These are phyloP conservation scores for Bhutanitis thaidina DNA, from an alignment of 2,888 invertebrate species.

Conservation along the genomic window DNA sequence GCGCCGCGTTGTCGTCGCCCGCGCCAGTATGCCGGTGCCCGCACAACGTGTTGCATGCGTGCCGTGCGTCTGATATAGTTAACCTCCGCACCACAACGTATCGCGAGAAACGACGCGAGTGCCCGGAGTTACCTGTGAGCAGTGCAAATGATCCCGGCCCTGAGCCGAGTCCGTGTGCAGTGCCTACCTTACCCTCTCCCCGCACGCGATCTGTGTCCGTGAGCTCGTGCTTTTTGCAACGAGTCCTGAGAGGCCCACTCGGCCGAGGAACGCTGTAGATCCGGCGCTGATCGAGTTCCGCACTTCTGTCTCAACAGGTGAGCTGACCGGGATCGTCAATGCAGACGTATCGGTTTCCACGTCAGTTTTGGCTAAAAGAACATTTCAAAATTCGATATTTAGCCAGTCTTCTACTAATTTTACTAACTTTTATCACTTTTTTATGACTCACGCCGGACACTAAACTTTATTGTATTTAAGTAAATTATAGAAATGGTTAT, in stretches of 20 bases:
- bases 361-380: no score
- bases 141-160: not conserved
- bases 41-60: constrained; percentile 23
- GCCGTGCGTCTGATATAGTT: not conserved
- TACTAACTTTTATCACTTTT: no score
- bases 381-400: no score
- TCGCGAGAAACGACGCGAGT: constrained; percentile 31
- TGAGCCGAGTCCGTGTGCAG: not conserved
- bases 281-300: not conserved
- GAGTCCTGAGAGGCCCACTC: not conserved
- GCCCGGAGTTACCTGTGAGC: constrained; percentile 4
- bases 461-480: no score
- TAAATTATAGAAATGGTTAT: no score
- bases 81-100: constrained; percentile 1
- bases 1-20: constrained; percentile 23
- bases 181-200: not conserved
- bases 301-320: constrained; percentile 12
- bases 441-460: no score
- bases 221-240: not conserved
- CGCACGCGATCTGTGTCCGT: not conserved
- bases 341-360: no score
- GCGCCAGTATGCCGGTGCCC: constrained; percentile 38
- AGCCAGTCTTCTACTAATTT: no score
- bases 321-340: not conserved
- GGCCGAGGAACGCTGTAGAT: not conserved